Conservation (phyloP, 2,797 vertebrate species). For the Vireo griseus region DNA sequence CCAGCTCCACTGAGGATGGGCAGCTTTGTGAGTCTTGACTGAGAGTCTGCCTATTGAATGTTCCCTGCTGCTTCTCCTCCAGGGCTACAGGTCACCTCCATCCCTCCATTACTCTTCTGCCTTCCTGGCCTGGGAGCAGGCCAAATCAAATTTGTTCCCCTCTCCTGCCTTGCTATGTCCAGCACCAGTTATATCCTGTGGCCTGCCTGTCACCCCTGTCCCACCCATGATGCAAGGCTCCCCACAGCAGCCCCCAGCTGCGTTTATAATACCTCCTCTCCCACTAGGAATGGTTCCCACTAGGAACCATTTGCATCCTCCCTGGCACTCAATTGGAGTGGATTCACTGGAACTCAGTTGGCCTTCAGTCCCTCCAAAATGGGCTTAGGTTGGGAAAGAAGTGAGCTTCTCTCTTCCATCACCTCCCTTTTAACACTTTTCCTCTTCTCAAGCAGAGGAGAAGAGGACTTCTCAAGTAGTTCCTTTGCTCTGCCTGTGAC, state of each 20-base stretch:
- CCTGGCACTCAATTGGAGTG: not conserved
- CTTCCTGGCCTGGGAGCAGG: not conserved
- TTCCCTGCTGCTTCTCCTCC: not conserved
- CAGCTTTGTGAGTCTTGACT: not conserved
- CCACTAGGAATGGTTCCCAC: not conserved
- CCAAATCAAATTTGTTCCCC: not conserved
- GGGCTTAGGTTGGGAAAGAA: not conserved
- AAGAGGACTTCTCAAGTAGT: too few species aligned
- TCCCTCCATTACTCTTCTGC: not conserved
- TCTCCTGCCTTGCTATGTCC: not conserved
- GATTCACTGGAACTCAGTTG: not conserved
- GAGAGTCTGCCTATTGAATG: not conserved
- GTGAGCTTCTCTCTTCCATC: not conserved
- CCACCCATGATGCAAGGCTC: fast-evolving
- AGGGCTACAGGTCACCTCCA: not conserved
- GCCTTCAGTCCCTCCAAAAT: not conserved
- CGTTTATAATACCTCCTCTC: not conserved
- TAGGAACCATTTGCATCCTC: not conserved
- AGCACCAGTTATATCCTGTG: not conserved
- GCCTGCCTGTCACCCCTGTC: not conserved
- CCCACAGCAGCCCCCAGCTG: not conserved
- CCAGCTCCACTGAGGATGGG: fast-evolving
- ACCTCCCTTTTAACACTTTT: not conserved
- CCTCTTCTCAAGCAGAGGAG: not conserved
- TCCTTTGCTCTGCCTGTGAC: not conserved